Evolutionary conservation across 2,888 invertebrate species (phyloP), one percentile per base, ranked within the genome.

Genomic region (Macrophya annulata): DNA sequence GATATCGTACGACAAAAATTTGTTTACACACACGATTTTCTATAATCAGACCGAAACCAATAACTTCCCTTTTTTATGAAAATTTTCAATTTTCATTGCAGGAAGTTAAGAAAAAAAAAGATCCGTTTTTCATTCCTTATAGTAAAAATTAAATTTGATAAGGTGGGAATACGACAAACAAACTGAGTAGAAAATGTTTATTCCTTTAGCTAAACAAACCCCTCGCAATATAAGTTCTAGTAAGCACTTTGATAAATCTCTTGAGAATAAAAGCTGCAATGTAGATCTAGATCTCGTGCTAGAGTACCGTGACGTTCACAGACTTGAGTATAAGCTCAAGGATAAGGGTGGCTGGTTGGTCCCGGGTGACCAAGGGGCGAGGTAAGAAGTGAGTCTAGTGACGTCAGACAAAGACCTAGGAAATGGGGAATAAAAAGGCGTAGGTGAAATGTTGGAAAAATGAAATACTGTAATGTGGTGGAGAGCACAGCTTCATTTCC

Each of bases 281-380:
- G 81, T 81, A 62, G 81, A 81, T 81, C 62, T 81, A 62, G 81
- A 81, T 62, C 81, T 59, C 81, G 81, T 62, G 81, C 21, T 31
- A 25, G 81, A 51, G 15, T 77, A 31, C 25, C 77, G 55, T 55
- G 77, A 77, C 77, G 77, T n/a, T 77, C 25, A 77, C 51, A 51
- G 31, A 9, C 12, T 43, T 9, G 31, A 17, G 17, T 31, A 31
- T 51, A 25, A 17, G 17, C 77, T 25, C 25, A 15, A 55, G 55
- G 55, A 37, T 21, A 43, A 37, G 40, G n/a, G 51, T 17, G 77
- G 25, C 25, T 21, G 21, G 12, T 55, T 5, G 62, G 81, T 59
- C 81, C 43, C 81, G 21, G 59, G 59, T 59, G 62, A 37, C 62
- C 51, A 51, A 40, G 31, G 31, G 3, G 43, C 12, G 40, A 21